Evolutionary conservation across 2,113 vertebrate genomes (phyloP), one percentile per base, ranked within the genome.

Genomic region (Pungitius pungitius): DNA sequence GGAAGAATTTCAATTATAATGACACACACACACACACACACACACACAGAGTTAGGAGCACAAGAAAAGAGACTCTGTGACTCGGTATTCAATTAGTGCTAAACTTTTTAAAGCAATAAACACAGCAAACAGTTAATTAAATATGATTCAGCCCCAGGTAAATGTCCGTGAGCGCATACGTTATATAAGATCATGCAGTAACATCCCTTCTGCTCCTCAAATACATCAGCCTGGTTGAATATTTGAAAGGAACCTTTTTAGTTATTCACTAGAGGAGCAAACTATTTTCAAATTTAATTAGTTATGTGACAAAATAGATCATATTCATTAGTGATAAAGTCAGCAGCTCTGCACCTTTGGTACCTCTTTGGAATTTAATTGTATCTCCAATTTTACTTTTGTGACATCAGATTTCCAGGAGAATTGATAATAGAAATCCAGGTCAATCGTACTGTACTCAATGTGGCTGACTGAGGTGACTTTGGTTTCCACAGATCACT

Each of bases 111-210:
- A 71, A 66, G 82, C 73, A 84, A 77, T 86, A 84, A 89, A 88
- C 81, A 33, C 57, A 80, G 75, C 68, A 61, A 81, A 77, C 68
- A 84, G 85, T 78, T 83, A 78, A 92, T 89, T 85, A 74, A 83
- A 78, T 59, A 71, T 39, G 58, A 78, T 51, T 54, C 40, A 49
- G 78, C 74, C 69, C 52, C 33, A 33, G 72, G 72, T 81, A 73
- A 65, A 4, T 60, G 47, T 15, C 27, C 27, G 47, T 8, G 17
- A 64, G 15, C n/a, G 45, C 40, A 15, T 26, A 55, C 1, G 3
- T 39, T n/a, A 61, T 55, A 65, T 57, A 26, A 22, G 65, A 66
- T 8, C 8, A 60, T 24, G 33, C 24, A 17, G 47, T 6, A 12
- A 18, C 30, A 9, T 49, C 3, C 55, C 60, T 35, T 56, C 10